A percentile compares a stretch with the other conserved stretches of the same genome.
Evolutionary conservation across 2,797 vertebrate genomes (phyloP).

Genomic region (Podargus strigoides): DNA sequence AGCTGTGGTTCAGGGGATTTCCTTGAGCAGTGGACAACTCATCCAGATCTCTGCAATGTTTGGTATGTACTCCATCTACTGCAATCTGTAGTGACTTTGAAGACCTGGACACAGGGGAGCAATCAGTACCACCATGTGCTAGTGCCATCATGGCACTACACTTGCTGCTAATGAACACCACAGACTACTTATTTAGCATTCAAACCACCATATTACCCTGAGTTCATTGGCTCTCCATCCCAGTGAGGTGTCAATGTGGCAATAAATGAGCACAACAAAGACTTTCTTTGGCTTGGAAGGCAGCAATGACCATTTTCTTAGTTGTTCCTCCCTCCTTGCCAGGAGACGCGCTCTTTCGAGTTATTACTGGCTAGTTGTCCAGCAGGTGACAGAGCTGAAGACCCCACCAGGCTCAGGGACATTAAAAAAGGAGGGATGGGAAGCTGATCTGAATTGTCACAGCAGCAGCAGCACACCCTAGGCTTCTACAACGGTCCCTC

Average conservation of each 20-base stretch:
- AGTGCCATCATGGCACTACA: neutral
- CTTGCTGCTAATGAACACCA: neutral
- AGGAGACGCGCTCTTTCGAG: neutral
- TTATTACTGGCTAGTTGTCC: neutral
- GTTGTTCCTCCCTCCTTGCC: neutral
- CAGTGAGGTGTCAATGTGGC: neutral
- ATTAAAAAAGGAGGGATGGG: neutral
- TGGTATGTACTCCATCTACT: neutral
- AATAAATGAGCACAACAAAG: neutral
- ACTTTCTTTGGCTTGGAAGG: neutral
- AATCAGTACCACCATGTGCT: neutral
- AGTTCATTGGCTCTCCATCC: neutral
- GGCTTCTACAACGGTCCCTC: neutral
- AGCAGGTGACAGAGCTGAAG: neutral
- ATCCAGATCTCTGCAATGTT: neutral
- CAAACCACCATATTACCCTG: neutral
- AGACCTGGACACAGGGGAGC: neutral
- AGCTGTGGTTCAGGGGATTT: constrained; percentile 56
- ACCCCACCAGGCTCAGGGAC: neutral
- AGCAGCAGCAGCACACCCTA: neutral
- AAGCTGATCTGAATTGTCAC: neutral
- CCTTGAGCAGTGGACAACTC: constrained; percentile 46
- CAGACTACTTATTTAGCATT: neutral
- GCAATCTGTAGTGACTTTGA: neutral
- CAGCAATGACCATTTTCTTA: neutral